Base-by-base conservation (phyloP, 2,888 invertebrate species). In the Clivina fossor region DNA sequence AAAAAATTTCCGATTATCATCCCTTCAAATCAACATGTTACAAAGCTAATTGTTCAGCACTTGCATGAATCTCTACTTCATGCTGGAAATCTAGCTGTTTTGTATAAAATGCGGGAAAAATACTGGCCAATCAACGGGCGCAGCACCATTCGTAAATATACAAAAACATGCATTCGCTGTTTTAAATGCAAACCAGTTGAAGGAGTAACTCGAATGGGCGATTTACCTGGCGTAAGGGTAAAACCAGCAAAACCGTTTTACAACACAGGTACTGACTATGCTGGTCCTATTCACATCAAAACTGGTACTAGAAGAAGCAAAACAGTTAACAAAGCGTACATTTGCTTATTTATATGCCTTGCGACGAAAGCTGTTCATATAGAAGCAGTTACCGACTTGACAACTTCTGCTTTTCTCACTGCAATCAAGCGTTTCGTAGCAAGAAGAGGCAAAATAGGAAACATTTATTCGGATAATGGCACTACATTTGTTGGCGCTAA, bases 401-500 rank as follows among this genome's bases (percentile, higher is more conserved):
- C 66, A 0, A 64, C 68, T 0, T 65, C 66, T 7, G 59, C 62
- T 1, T 70, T 70, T 50, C 16, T 71, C 1, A 66, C 64, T 0
- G 64, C 68, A 1, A 46, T 70, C 1, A 44, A 59, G 9, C 60
- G 69, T 5, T 70, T 71, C 26, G 62, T 68, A 4, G 55, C 64
- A 8, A 41, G 68, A 38, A 40, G 69, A 16, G 69, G 69, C 0
- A 40, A 50, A 15, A 58, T 61, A 3, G 13, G 18, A 2, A 50
- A 63, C 5, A 60, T 71, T 0, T 64, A 61, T 40, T 65, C 65
- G 7, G 69, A 71, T 41, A 67, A 68, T 41, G 68, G 65, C 0
- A 64, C 63, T 0, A 69, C 66, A 40, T 70, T 69, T 51, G 57
- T 65, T 1, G 70, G 68, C 3, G 67, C 68, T 4, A 57, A 63